Evolutionary conservation across 1,140 invertebrate species (phyloP).

Genomic region (Acromyrmex charruanus): DNA sequence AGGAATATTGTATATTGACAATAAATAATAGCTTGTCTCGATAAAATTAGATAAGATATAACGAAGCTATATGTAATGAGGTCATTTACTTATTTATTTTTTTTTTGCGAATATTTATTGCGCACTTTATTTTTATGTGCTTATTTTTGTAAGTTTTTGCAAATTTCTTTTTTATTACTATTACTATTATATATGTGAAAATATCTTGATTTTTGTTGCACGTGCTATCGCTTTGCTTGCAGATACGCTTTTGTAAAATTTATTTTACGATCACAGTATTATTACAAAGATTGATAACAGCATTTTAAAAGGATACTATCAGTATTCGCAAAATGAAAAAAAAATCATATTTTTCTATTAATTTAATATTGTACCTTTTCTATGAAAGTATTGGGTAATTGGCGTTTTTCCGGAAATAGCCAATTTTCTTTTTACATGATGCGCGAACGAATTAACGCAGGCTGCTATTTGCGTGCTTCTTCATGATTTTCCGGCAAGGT

Average conservation of each 20-base stretch:
- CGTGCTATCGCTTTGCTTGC: not conserved
- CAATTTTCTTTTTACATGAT: constrained; percentile 29
- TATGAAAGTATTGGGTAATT: not conserved
- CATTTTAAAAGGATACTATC: not conserved
- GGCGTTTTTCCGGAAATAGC: not conserved
- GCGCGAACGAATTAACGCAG: not conserved
- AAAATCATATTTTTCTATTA: not conserved
- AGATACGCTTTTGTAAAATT: constrained; percentile 9
- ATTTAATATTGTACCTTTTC: not conserved
- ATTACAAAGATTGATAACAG: not conserved
- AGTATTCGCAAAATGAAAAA: not conserved
- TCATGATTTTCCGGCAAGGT: constrained; percentile 1
- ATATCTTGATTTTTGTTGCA: constrained; percentile 13
- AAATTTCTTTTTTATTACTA: constrained; percentile 13
- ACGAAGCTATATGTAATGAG: not conserved
- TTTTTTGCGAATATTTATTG: constrained; percentile 1
- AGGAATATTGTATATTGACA: constrained; percentile 8
- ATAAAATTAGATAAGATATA: constrained; percentile 58
- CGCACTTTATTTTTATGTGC: not conserved
- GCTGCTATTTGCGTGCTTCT: not conserved
- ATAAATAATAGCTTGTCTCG: constrained; percentile 34
- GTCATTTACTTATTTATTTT: too few species aligned
- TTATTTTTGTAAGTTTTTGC: not conserved
- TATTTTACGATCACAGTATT: not conserved
- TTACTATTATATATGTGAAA: not conserved